Evolutionary conservation across 2,888 invertebrate species (phyloP).

Genomic region (Dynastes maya): DNA sequence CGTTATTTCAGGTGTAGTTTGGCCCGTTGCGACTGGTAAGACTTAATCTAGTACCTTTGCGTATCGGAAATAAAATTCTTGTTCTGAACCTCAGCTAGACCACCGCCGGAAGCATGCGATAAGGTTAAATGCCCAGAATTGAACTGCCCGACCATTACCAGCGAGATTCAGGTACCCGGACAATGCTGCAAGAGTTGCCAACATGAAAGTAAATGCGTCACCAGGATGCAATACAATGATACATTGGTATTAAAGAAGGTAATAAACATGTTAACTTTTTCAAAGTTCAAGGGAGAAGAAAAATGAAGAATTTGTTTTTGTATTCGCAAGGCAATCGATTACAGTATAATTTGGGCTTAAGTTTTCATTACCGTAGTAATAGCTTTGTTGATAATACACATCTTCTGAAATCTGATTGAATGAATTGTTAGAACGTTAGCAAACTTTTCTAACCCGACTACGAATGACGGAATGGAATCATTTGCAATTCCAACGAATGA

Average conservation of each 20-base stretch:
- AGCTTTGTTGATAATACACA: too few species aligned
- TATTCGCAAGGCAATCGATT: too few species aligned
- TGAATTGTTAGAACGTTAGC: too few species aligned
- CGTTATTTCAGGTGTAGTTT: not conserved
- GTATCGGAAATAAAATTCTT: not conserved
- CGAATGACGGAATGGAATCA: too few species aligned
- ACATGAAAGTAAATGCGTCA: conserved; percentile 31
- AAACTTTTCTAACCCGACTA: too few species aligned
- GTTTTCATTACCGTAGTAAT: too few species aligned
- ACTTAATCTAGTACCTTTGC: not conserved
- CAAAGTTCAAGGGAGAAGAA: too few species aligned
- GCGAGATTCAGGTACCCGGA: not conserved
- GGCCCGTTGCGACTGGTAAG: conserved; percentile 14
- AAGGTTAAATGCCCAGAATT: not conserved
- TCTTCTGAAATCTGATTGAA: too few species aligned
- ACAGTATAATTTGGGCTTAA: too few species aligned
- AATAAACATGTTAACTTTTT: not conserved
- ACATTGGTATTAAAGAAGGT: conserved; percentile 18
- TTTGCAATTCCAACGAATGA: too few species aligned
- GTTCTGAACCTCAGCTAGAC: not conserved
- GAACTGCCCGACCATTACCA: not conserved
- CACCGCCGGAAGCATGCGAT: not conserved
- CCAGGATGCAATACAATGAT: not conserved
- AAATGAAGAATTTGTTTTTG: too few species aligned
- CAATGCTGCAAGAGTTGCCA: conserved; percentile 27